These are phyloP conservation scores for Tenrec ecaudatus DNA, from an alignment of 2,113 vertebrate species.

Conservation along the genomic window DNA sequence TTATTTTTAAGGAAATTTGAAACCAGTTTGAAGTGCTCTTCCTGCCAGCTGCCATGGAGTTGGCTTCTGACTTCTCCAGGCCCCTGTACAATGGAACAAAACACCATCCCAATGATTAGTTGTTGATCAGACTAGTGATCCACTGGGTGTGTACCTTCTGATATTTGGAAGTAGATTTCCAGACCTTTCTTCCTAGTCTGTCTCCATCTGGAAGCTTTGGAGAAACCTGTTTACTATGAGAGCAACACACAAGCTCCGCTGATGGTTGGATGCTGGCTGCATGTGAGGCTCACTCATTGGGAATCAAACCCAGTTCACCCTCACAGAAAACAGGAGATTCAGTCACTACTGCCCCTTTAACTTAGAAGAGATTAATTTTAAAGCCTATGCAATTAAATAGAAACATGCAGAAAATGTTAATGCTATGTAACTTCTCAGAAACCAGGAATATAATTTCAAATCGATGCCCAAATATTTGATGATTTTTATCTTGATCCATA, in stretches of 20 bases:
- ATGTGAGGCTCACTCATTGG: background rate
- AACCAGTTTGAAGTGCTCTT: background rate
- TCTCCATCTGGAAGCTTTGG: background rate
- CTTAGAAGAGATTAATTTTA: background rate
- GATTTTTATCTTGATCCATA: background rate
- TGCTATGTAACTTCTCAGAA: background rate
- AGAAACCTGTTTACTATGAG: background rate
- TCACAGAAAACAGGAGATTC: background rate
- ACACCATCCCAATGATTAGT: background rate
- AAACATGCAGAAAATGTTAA: background rate
- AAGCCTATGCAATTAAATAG: background rate
- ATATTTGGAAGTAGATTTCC: background rate
- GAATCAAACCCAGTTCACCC: background rate
- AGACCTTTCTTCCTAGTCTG: background rate
- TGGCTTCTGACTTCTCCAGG: background rate
- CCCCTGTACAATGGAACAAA: background rate
- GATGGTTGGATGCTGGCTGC: background rate
- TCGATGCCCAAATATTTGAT: background rate
- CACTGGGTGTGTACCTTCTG: background rate
- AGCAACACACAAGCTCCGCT: background rate
- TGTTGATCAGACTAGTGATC: background rate
- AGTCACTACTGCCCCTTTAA: background rate
- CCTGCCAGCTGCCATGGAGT: background rate
- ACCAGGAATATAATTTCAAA: constrained; percentile 8
- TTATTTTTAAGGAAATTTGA: background rate